Evolutionary conservation across 2,113 vertebrate species (phyloP).

Genomic region (Tor tambroides): DNA sequence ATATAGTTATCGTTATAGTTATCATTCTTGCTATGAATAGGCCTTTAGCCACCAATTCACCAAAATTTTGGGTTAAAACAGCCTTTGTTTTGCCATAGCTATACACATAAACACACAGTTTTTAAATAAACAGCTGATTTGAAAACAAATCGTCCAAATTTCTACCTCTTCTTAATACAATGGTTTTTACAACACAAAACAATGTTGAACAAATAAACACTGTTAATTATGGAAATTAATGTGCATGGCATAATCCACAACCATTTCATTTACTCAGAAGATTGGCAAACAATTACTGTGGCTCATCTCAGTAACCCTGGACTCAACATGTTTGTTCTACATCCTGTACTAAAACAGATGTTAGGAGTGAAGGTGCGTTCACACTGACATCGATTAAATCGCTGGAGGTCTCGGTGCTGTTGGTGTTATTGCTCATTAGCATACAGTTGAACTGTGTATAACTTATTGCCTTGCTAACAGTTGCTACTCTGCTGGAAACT

Average conservation of each 20-base stretch:
- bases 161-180: not conserved
- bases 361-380: not conserved
- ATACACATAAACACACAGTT: not conserved
- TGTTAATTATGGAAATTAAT: constrained; percentile 13
- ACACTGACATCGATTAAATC: not conserved
- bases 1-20: no score
- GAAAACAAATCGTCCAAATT: not conserved
- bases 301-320: not conserved
- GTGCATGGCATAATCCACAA: not conserved
- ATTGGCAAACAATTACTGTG: not conserved
- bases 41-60: no score
- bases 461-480: not conserved
- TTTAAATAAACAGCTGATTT: no score
- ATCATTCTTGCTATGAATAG: no score
- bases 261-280: constrained; percentile 13
- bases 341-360: not conserved
- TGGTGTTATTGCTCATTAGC: not conserved
- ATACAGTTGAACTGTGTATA: not conserved
- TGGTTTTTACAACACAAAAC: not conserved
- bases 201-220: not conserved
- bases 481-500: not conserved
- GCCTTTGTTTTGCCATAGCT: not conserved
- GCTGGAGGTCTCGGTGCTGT: not conserved
- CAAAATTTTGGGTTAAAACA: not conserved
- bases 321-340: not conserved